These are phyloP conservation scores for Uromys caudimaculatus DNA, from an alignment of 2,797 vertebrate genomes.

Conservation along the genomic window DNA sequence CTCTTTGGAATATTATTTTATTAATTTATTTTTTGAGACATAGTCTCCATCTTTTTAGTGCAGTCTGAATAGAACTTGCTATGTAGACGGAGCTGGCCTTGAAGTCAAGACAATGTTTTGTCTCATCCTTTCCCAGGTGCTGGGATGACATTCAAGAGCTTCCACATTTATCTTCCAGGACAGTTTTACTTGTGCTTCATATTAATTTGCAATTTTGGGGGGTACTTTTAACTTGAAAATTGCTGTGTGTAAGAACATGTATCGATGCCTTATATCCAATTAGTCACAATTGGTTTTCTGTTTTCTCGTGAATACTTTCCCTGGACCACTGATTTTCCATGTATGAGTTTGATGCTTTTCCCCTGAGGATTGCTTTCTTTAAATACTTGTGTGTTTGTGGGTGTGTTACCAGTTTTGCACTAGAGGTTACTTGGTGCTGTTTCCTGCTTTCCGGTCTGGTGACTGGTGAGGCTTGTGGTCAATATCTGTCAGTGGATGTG, in stretches of 20 bases:
- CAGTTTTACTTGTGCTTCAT: background rate
- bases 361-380: background rate
- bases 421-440: background rate
- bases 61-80: background rate
- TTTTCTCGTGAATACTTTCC: background rate
- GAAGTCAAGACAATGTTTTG: background rate
- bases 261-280: background rate
- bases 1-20: background rate
- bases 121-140: background rate
- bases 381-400: background rate
- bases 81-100: background rate
- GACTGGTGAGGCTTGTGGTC: background rate
- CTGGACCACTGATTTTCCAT: background rate
- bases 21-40: background rate
- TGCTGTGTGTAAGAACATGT: background rate
- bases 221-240: background rate
- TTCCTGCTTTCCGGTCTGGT: background rate
- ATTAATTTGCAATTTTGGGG: background rate
- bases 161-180: background rate
- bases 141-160: background rate
- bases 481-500: background rate
- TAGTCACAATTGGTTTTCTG: background rate
- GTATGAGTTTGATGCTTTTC: background rate
- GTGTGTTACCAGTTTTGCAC: background rate
- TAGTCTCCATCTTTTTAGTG: background rate